Conservation (phyloP, 2,888 invertebrate genomes). For the Ochlodes sylvanus region DNA sequence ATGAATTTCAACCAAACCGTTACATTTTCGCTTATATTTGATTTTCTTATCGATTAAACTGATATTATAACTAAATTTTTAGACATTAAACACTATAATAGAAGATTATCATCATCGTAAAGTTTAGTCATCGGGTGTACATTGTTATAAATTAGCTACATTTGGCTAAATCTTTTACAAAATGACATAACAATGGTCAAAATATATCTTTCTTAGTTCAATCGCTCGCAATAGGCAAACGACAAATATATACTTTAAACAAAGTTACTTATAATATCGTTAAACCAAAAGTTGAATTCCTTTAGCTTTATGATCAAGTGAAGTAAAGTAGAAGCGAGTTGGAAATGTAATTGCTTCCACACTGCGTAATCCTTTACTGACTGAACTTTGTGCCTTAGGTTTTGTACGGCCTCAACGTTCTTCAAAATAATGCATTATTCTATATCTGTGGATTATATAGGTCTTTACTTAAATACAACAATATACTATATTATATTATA, state of each 20-base stretch:
- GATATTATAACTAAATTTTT: too few species aligned
- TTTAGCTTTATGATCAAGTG: slow-evolving; percentile 20
- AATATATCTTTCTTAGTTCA: background rate
- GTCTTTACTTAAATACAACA: slow-evolving; percentile 6
- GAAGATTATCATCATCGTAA: too few species aligned
- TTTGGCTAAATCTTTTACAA: too few species aligned
- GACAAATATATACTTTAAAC: background rate
- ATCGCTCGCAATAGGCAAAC: background rate
- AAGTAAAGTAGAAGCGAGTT: slow-evolving; percentile 17
- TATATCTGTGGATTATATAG: background rate
- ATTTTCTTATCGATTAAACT: too few species aligned
- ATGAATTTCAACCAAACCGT: background rate
- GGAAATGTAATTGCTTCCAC: slow-evolving; percentile 24
- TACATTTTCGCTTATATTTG: background rate
- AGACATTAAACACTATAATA: too few species aligned
- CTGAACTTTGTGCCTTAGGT: slow-evolving; percentile 13
- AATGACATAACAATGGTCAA: too few species aligned
- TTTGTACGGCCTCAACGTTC: slow-evolving; percentile 3
- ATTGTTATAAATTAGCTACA: too few species aligned
- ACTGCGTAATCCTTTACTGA: slow-evolving; percentile 29
- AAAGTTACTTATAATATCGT: slow-evolving; percentile 17
- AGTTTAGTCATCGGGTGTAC: too few species aligned
- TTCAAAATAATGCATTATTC: slow-evolving; percentile 6
- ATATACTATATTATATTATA: too few species aligned
- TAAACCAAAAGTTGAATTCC: slow-evolving; percentile 24